phyloP scores from a whole-genome alignment of 2,797 vertebrate genomes.

The Enteromius radiatus region DNA sequence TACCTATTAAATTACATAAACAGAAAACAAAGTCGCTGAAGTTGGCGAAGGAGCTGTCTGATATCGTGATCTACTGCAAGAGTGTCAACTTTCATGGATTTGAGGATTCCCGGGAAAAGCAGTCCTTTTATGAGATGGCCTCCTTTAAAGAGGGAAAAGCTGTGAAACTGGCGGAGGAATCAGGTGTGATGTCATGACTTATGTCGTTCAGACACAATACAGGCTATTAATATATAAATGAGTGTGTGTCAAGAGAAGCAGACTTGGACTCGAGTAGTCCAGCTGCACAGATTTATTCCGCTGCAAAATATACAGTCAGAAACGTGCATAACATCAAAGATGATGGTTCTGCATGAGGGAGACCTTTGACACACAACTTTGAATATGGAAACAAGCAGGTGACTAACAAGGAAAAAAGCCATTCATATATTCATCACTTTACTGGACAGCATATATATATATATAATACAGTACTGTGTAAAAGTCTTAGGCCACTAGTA shows the following conservation, averaged over 20 bases:
- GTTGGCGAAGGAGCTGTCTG: conserved; percentile 89
- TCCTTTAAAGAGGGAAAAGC: conserved; percentile 91
- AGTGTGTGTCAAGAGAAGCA: neutral
- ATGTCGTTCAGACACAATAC: neutral
- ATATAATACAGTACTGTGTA: too few relatives aligned
- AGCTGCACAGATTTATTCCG: neutral
- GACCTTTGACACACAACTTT: neutral
- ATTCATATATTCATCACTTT: neutral
- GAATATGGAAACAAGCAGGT: conserved; percentile 24
- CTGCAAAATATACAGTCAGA: conserved; percentile 1
- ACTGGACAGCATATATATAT: neutral
- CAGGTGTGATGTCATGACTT: conserved; percentile 74
- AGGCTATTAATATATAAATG: neutral
- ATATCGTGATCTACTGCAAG: conserved; percentile 93
- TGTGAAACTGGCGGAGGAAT: conserved; percentile 82
- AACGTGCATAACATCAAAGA: neutral
- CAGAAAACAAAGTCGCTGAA: conserved; percentile 84
- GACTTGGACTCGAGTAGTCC: neutral
- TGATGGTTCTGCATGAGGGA: conserved; percentile 11
- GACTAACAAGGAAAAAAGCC: conserved; percentile 2
- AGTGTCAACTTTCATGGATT: conserved; percentile 91
- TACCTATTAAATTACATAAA: neutral
- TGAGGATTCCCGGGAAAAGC: conserved; percentile 73
- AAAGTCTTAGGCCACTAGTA: too few relatives aligned
- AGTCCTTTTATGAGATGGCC: conserved; percentile 91